phyloP scores from a whole-genome alignment of 2,888 invertebrate species.

The Argyresthia albistria region DNA sequence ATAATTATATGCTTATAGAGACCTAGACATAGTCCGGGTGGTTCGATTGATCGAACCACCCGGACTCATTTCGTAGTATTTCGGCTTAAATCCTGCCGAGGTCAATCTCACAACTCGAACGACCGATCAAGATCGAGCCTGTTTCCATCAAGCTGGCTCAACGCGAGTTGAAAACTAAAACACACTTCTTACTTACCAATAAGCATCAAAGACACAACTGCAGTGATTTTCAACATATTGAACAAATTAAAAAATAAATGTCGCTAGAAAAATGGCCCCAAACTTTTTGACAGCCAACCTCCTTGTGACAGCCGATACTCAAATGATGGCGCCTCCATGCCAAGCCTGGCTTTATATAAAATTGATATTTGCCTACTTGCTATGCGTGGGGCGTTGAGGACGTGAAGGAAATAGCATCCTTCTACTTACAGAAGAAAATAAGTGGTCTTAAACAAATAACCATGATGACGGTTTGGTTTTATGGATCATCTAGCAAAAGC shows the following conservation, averaged over 20 bases:
- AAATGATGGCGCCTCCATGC: background rate
- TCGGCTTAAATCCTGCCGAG: too few species aligned
- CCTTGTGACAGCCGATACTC: background rate
- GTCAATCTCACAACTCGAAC: too few species aligned
- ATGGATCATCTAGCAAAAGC: too few species aligned
- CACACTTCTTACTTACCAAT: constrained; percentile 48
- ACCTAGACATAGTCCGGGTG: too few species aligned
- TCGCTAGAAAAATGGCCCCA: background rate
- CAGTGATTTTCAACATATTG: constrained; percentile 48
- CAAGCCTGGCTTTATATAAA: constrained; percentile 11
- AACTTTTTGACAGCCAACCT: constrained; percentile 1
- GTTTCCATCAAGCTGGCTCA: too few species aligned
- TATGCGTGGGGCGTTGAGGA: constrained; percentile 7
- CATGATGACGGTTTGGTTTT: background rate
- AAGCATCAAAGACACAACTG: constrained; percentile 46
- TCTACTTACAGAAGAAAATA: background rate
- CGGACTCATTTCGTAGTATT: too few species aligned
- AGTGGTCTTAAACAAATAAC: background rate
- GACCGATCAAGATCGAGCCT: too few species aligned
- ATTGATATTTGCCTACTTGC: constrained; percentile 6
- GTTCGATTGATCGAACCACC: too few species aligned
- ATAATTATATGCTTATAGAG: too few species aligned
- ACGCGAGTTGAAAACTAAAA: background rate
- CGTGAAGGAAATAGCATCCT: background rate
- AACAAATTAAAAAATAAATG: background rate